A percentile compares a stretch with the other conserved stretches of the same genome.
Conservation (phyloP, 2,797 vertebrate genomes). For the Helostoma temminkii region DNA sequence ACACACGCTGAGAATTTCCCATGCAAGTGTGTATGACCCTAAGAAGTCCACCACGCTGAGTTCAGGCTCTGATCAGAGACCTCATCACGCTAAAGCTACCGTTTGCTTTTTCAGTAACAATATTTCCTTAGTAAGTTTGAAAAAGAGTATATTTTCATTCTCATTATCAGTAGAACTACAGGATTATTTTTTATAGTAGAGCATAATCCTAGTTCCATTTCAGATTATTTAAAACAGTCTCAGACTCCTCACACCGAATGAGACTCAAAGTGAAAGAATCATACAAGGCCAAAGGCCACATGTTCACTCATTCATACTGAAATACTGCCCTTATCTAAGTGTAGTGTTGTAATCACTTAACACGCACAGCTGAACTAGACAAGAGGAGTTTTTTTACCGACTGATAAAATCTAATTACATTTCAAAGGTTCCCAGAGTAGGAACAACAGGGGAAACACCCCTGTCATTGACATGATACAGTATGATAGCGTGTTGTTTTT, state of each 20-base stretch:
- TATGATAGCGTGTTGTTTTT: constrained; percentile 18
- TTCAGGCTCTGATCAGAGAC: neutral
- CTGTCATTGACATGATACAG: constrained; percentile 26
- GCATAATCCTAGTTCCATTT: neutral
- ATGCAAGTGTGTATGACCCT: neutral
- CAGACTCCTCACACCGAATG: constrained; percentile 11
- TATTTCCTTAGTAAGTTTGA: neutral
- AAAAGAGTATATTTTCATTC: too few relatives aligned
- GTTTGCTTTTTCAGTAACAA: neutral
- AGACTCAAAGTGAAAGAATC: constrained; percentile 40
- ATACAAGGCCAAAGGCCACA: constrained; percentile 55
- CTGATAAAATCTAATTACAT: constrained; percentile 81
- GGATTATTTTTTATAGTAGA: too few relatives aligned
- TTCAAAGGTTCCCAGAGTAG: constrained; percentile 76
- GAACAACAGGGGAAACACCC: constrained; percentile 61
- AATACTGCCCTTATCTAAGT: constrained; percentile 67
- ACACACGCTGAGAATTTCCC: neutral
- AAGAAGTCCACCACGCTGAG: neutral
- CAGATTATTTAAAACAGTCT: constrained; percentile 5
- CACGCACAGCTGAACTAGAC: constrained; percentile 60
- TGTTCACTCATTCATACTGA: constrained; percentile 61
- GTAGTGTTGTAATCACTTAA: constrained; percentile 72
- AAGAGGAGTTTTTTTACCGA: constrained; percentile 63
- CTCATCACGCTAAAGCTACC: neutral
- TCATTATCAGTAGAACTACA: too few relatives aligned